Evolutionary conservation across 2,113 vertebrate genomes (phyloP), one percentile per base, ranked within the genome.

Genomic region (Anseranas semipalmata): DNA sequence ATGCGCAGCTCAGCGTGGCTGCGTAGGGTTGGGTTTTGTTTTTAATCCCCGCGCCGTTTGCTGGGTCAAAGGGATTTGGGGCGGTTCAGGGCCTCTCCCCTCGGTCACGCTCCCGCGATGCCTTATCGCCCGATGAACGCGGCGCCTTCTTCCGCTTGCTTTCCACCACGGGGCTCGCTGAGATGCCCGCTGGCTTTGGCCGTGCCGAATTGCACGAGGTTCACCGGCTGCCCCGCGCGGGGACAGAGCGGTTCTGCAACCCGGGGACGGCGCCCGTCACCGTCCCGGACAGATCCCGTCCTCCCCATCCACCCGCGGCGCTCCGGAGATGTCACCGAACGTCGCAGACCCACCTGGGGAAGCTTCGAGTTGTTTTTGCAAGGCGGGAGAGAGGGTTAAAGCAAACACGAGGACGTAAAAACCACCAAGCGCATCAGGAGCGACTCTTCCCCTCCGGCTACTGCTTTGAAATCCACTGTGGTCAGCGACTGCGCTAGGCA

Each of bases 1-100:
- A 95, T 35, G 75, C 59, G 9, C 86, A 93, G 95, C 92, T 88
- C 48, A 4, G 89, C 1, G 3, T 24, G 2, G 32, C 50, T 7
- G 33, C 0, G 2, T 15, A 1, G 66, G 65, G 56, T 27, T 50
- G 68, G 27, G 30, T 56, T 89, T 25, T 81, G 48, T 73, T 79
- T 52, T 27, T 48, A 5, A 52, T 32, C 56, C 59, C 81, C 0
- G 7, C 1, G 0, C 45, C 0, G 5, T 21, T 79, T 39, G 37
- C 66, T 71, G 73, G 87, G 95, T 83, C 91, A 94, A 79, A 93
- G 93, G 95, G 85, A 60, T 87, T 60, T n/a, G 8, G 39, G 60
- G 60, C 0, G 7, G 89, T 52, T 58, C 89, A 80, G 74, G 35
- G 63, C 37, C 17, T 85, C 46, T 93, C 33, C 27, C 32, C 39